Base-by-base conservation (phyloP, 2,888 invertebrate genomes). In the Cotesia congregata region DNA sequence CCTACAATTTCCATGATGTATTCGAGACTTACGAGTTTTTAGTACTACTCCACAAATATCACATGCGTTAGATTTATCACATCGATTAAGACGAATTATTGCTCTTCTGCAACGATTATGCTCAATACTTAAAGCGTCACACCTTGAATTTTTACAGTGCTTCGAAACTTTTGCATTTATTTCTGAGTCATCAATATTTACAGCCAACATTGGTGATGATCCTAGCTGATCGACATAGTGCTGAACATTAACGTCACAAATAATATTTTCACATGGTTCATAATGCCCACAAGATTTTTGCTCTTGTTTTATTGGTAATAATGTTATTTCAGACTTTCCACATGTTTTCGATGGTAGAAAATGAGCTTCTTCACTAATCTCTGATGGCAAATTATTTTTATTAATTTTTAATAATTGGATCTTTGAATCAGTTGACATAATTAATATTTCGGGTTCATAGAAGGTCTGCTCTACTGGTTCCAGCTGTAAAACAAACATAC, bases 51-150 rank as follows among this genome's bases (percentile, higher is more conserved):
- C 85, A 76, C 89, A 89, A 74, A 88, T 85, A 72, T 89, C 89
- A 64, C 89, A 89, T 15, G 70, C 72, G 4, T 79, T 82, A 7
- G 74, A 77, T 59, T 73, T 72, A 73, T 86, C 85, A 72, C 82
- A 83, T 7, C 79, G 81, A 50, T 85, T 50, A 38, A 86, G 74
- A 39, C 79, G 79, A 38, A 86, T 75, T 9, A 79, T 59, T 15
- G 81, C 85, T 72, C 86, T 82, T 15, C 88, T 85, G 76, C 89
- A 88, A 30, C 85, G 82, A 81, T 88, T 79, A 73, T 89, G 88
- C 71, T 89, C 89, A 64, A 89, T 88, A 67, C 85, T 88, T 7
- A 88, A 79, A 1, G 89, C 84, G 15, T 86, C 86, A 79, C 86
- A 86, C 5, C 75, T 72, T 5, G 78, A 50, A 74, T 84, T 82